Conservation (phyloP, 2,888 invertebrate genomes). For the Hypercompe scribonia region DNA sequence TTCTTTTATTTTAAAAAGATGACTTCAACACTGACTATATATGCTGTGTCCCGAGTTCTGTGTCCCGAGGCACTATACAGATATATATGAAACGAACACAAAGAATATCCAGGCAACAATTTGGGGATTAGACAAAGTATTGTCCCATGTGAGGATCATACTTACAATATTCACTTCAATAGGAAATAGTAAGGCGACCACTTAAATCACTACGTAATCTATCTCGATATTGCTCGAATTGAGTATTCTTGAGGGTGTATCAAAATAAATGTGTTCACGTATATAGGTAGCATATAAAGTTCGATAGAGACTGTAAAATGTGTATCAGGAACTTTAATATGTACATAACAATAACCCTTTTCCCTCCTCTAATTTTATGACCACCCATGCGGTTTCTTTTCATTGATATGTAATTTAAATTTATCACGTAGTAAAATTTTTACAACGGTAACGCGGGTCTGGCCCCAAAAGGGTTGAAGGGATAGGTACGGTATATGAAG, state of each 20-base stretch:
- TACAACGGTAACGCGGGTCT: constrained; percentile 19
- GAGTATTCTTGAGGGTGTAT: neutral
- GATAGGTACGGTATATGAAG: constrained; percentile 12
- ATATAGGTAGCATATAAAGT: neutral
- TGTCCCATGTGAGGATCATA: too few species aligned
- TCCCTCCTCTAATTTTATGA: constrained; percentile 20
- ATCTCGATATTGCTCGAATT: neutral
- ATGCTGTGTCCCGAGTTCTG: too few species aligned
- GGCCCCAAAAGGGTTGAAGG: constrained; percentile 14
- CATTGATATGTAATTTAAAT: constrained; percentile 31
- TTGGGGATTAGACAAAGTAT: too few species aligned
- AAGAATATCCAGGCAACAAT: too few species aligned
- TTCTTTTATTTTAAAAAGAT: too few species aligned
- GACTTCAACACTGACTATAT: too few species aligned
- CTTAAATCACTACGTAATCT: too few species aligned
- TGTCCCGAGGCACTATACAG: too few species aligned
- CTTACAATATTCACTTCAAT: too few species aligned
- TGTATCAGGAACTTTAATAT: constrained; percentile 1
- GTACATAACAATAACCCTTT: constrained; percentile 23
- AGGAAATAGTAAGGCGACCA: too few species aligned
- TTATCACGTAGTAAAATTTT: constrained; percentile 30
- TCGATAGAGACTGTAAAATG: neutral
- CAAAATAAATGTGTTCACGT: neutral
- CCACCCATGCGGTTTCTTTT: constrained; percentile 23
- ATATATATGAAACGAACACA: too few species aligned